Base-by-base conservation (phyloP, 2,888 invertebrate species). In the Eupithecia vulgata region DNA sequence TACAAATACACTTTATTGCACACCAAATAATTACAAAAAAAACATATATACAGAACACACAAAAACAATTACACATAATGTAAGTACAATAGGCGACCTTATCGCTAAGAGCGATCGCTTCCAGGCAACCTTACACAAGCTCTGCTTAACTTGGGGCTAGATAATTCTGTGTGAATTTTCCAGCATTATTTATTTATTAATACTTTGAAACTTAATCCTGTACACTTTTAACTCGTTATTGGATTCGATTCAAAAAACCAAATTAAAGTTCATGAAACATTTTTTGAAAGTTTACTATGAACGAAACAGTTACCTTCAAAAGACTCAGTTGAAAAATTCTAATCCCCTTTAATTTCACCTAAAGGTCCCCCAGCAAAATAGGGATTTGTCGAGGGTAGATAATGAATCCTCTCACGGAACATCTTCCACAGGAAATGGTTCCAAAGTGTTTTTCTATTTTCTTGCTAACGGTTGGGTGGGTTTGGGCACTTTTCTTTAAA, bases 361-460 rank as follows among this genome's bases (percentile, higher is more conserved):
- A 64, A 21, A 15, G 65, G 80, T 81, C 84, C 85, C 84, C 75
- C 75, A 88, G 89, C 70, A 65, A 88, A 88, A 87, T 81, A 83
- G 84, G 87, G 91, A 92, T 92, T 91, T 91, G 91, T 89, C 85
- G 87, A 87, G 92, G 93, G 92, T 89, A 87, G 88, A 90, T 93
- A 94, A 94, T 92, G 92, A 93, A 91, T 92, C 93, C 91, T 88
- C 87, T 85, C 83, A 83, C 87, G 86, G 87, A 90, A 91, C 91
- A 91, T 92, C 91, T 91, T 87, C 84, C 83, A 83, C 89, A 88
- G 93, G 94, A 94, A 94, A 93, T 93, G 90, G 88, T 87, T 87
- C 89, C 88, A 91, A 93, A 93, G 92, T 93, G 93, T 92, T 94
- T 57, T 93, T 92, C 92, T 91, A 91, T 90, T 91, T 87, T 84